Percentiles rank a stretch among this genome's conserved stretches.
Evolutionary conservation across 2,888 invertebrate species (phyloP).

Genomic region (Stictocephala bisonia): DNA sequence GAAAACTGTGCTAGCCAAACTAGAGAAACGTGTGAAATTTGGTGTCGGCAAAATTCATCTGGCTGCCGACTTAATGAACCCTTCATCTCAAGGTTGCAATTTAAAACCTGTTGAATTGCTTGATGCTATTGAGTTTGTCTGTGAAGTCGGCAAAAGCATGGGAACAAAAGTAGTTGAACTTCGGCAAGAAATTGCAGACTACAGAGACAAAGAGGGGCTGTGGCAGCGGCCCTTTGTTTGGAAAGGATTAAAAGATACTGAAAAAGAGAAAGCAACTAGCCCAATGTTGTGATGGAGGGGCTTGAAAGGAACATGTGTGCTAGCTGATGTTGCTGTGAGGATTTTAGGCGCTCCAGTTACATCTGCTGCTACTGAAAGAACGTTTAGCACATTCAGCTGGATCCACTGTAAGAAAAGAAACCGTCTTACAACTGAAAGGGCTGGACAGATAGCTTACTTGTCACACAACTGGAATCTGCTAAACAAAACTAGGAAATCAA

Average conservation of each 20-base stretch:
- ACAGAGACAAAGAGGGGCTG: slow-evolving; percentile 12
- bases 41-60: slow-evolving; percentile 42
- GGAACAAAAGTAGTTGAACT: background rate
- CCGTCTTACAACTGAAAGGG: slow-evolving; percentile 27
- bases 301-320: slow-evolving; percentile 3
- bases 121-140: slow-evolving; percentile 46
- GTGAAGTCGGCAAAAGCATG: slow-evolving; percentile 1
- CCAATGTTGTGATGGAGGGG: slow-evolving; percentile 15
- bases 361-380: slow-evolving; percentile 35
- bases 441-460: slow-evolving; percentile 14
- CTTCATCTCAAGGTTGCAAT: slow-evolving; percentile 34
- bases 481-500: background rate
- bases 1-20: slow-evolving; percentile 14
- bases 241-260: background rate
- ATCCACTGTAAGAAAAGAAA: slow-evolving; percentile 41
- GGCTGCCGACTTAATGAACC: slow-evolving; percentile 41
- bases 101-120: slow-evolving; percentile 41
- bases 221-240: background rate
- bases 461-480: slow-evolving; percentile 28
- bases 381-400: slow-evolving; percentile 38
- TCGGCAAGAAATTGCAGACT: slow-evolving; percentile 1
- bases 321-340: slow-evolving; percentile 30
- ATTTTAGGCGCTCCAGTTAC: slow-evolving; percentile 33
- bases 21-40: slow-evolving; percentile 39
- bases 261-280: background rate